A percentile compares a stretch with the other conserved stretches of the same genome.
Conservation (phyloP, 2,888 invertebrate genomes). For the Cremastinae sp. region DNA sequence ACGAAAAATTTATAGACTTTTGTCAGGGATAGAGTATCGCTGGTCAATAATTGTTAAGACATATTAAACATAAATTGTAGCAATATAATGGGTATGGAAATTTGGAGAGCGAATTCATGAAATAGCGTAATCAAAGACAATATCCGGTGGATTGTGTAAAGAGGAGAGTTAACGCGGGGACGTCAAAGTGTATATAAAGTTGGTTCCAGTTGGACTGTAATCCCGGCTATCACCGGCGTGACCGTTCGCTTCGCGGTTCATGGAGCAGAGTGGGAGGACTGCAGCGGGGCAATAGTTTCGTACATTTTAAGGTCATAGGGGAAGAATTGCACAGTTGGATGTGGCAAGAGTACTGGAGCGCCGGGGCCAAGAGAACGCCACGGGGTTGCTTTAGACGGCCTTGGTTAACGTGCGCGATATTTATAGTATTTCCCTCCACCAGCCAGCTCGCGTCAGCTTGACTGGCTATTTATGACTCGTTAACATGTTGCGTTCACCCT, state of each 20-base stretch:
- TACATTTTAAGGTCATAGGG: conserved; percentile 62
- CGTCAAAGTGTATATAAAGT: background rate
- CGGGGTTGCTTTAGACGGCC: conserved; percentile 41
- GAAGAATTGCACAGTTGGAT: conserved; percentile 39
- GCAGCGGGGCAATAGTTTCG: conserved; percentile 6
- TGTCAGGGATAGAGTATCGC: too few species aligned
- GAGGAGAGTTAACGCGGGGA: background rate
- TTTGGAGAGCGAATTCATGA: too few species aligned
- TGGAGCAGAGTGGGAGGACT: conserved; percentile 29
- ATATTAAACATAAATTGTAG: too few species aligned
- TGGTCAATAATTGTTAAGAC: too few species aligned
- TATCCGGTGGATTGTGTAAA: background rate
- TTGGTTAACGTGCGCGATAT: conserved; percentile 46
- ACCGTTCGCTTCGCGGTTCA: conserved; percentile 17
- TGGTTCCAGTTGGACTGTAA: conserved; percentile 43
- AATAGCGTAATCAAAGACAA: background rate
- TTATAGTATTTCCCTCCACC: conserved; percentile 61
- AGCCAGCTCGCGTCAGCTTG: conserved; percentile 38
- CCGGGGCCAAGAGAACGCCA: background rate
- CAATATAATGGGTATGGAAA: too few species aligned
- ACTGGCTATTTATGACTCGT: conserved; percentile 59
- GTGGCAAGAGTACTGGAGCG: conserved; percentile 7
- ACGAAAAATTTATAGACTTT: too few species aligned
- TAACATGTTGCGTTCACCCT: conserved; percentile 48
- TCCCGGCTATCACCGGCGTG: conserved; percentile 10